Conservation (phyloP, 2,797 vertebrate genomes). For the Peromyscus attwateri region DNA sequence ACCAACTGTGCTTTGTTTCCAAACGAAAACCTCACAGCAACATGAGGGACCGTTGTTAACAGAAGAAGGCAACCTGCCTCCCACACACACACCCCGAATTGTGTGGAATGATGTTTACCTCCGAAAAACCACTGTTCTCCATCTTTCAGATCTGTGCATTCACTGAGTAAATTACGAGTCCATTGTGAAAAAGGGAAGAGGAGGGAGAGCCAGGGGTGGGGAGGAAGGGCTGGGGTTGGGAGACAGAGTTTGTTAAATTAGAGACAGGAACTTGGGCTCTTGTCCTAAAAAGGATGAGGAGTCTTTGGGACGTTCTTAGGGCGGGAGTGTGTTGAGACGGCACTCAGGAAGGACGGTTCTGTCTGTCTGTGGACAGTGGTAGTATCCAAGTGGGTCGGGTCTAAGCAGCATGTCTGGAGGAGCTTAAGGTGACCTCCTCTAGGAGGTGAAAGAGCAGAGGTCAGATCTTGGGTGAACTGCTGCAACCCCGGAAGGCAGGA, state of each 20-base stretch:
- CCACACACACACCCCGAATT: not conserved
- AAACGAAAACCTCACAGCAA: not conserved
- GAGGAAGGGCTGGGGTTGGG: not conserved
- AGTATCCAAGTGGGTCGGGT: not conserved
- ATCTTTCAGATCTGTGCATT: not conserved
- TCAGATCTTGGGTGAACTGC: too few relatives aligned
- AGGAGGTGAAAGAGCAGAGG: not conserved
- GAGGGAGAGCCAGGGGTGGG: not conserved
- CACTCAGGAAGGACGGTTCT: not conserved
- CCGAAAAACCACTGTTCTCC: not conserved
- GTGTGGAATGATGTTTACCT: not conserved
- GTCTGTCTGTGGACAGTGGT: rapidly evolving
- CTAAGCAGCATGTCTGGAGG: not conserved
- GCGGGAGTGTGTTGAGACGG: too few relatives aligned
- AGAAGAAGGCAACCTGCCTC: not conserved
- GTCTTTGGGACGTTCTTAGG: not conserved
- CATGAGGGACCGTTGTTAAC: not conserved
- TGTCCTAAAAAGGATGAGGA: not conserved
- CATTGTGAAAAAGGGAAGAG: not conserved
- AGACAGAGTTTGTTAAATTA: not conserved
- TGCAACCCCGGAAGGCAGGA: rapidly evolving
- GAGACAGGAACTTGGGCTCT: not conserved
- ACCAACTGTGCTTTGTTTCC: not conserved
- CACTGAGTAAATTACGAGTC: not conserved
- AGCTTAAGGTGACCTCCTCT: not conserved